These are phyloP conservation scores for Habropoda laboriosa DNA, from an alignment of 1,140 invertebrate genomes.

Conservation along the genomic window DNA sequence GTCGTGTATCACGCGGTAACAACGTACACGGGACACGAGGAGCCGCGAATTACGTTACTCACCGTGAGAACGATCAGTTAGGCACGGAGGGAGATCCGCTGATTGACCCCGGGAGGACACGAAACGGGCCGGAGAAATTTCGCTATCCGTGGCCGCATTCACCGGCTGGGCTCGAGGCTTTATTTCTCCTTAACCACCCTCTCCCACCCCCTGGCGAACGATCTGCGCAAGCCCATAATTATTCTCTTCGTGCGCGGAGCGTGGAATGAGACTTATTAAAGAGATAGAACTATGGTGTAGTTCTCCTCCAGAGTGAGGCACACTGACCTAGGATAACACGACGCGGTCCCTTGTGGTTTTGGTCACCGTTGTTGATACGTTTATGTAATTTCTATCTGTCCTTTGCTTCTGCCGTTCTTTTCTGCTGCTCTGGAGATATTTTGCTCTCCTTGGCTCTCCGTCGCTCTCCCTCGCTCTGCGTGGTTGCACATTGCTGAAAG, in stretches of 20 bases:
- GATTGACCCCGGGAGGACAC: neutral
- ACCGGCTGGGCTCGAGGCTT: conserved; percentile 61
- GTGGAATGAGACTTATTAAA: conserved; percentile 64
- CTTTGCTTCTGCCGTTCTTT: no score
- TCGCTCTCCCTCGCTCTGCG: no score
- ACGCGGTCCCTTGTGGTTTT: neutral
- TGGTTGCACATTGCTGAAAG: no score
- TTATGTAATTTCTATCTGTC: neutral
- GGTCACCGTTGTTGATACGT: neutral
- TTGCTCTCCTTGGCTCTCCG: neutral
- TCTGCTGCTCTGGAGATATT: no score
- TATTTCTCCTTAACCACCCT: conserved; percentile 56
- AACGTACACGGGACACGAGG: no score
- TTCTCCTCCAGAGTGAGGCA: neutral
- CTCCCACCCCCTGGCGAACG: conserved; percentile 43
- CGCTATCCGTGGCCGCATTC: conserved; percentile 57
- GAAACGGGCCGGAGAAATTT: conserved; percentile 44
- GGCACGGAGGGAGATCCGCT: neutral
- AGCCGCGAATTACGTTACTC: no score
- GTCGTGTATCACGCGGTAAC: no score
- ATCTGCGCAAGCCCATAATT: conserved; percentile 81
- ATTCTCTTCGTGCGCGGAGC: conserved; percentile 75
- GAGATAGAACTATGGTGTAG: conserved; percentile 9
- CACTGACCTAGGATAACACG: conserved; percentile 24
- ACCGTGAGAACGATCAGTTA: neutral